A percentile compares a stretch with the other conserved stretches of the same genome.
Evolutionary conservation across 2,888 invertebrate species (phyloP).

Genomic region (Chymomyza caudatula): DNA sequence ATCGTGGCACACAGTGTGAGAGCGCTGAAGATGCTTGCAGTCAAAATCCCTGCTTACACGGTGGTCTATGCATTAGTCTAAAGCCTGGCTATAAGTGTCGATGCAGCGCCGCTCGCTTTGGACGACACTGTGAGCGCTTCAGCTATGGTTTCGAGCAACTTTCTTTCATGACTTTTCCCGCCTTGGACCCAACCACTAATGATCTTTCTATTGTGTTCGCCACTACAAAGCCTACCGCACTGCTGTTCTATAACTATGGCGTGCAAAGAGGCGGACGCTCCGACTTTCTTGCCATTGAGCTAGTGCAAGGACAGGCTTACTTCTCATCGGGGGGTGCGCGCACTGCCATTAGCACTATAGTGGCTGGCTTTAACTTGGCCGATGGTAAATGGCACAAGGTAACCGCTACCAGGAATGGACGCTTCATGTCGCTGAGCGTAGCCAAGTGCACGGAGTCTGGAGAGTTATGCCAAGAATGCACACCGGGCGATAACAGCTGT

Average conservation of each 20-base stretch:
- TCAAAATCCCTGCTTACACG: conserved; percentile 94
- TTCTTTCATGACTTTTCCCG: conserved; percentile 92
- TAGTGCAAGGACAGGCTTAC: conserved; percentile 88
- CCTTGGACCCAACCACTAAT: conserved; percentile 92
- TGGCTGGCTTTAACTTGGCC: conserved; percentile 84
- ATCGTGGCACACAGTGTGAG: conserved; percentile 94
- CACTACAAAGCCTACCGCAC: conserved; percentile 90
- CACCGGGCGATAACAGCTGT: conserved; percentile 88
- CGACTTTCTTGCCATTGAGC: conserved; percentile 94
- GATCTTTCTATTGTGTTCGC: conserved; percentile 94
- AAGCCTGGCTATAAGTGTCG: conserved; percentile 92
- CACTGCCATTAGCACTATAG: conserved; percentile 90
- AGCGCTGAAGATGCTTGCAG: conserved; percentile 92
- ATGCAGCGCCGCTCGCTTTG: conserved; percentile 92
- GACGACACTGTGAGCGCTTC: conserved; percentile 92
- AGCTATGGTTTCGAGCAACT: conserved; percentile 93
- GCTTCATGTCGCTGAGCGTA: conserved; percentile 90
- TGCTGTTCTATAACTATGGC: conserved; percentile 95
- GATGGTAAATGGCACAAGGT: conserved; percentile 95
- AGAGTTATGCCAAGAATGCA: conserved; percentile 90
- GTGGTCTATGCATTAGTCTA: conserved; percentile 92
- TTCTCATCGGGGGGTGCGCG: conserved; percentile 94
- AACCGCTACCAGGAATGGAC: conserved; percentile 92
- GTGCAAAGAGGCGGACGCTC: conserved; percentile 91
- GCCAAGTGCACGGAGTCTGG: conserved; percentile 91